phyloP scores from a whole-genome alignment of 2,888 invertebrate genomes.

The Eupithecia inturbata region DNA sequence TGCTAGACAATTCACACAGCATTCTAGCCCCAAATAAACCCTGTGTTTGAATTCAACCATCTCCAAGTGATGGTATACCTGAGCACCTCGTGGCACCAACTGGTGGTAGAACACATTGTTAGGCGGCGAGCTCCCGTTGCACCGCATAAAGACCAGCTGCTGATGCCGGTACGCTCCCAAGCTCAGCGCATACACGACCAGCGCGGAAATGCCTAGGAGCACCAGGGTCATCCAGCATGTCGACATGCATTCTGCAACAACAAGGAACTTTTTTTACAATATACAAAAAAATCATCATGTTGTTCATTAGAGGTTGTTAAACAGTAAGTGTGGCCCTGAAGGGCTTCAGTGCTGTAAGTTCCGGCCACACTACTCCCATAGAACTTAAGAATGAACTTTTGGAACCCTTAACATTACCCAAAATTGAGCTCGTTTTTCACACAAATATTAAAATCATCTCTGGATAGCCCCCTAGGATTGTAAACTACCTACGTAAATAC shows the following conservation, averaged over 20 bases:
- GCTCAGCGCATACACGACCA: constrained; percentile 68
- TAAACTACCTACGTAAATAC: background rate
- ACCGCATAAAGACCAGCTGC: constrained; percentile 59
- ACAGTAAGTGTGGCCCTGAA: no score
- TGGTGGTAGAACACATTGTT: constrained; percentile 69
- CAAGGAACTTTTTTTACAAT: no score
- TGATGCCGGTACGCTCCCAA: constrained; percentile 64
- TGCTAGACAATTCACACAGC: no score
- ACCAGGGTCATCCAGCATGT: constrained; percentile 76
- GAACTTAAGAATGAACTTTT: background rate
- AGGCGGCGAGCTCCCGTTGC: constrained; percentile 59
- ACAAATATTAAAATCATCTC: background rate
- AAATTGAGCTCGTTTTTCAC: background rate
- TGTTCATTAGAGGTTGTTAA: no score
- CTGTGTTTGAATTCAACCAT: background rate
- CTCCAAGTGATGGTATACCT: constrained; percentile 4
- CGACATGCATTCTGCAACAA: constrained; percentile 70
- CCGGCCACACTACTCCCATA: no score
- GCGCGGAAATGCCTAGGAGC: constrained; percentile 67
- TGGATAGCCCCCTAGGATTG: background rate
- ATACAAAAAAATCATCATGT: background rate
- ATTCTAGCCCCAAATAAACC: no score
- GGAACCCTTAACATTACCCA: background rate
- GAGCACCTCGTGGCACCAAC: constrained; percentile 57
- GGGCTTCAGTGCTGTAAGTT: no score